Evolutionary conservation across 2,888 invertebrate species (phyloP).

Genomic region (Girardia tigrina): DNA sequence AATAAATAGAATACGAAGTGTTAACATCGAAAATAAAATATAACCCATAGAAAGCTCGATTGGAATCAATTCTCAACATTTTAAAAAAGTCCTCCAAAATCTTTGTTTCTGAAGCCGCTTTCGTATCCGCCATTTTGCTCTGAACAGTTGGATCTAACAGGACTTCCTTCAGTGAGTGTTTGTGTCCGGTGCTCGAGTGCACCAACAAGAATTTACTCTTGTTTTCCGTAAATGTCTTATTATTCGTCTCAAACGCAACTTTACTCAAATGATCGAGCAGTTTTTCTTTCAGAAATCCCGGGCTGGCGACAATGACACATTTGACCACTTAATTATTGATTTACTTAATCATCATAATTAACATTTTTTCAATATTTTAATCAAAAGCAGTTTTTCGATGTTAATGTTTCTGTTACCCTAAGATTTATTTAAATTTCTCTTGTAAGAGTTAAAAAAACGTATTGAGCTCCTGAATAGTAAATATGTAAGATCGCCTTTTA

Average conservation of each 20-base stretch:
- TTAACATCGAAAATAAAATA: no score
- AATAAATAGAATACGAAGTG: no score
- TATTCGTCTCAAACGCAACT: constrained; percentile 75
- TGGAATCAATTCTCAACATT: constrained; percentile 74
- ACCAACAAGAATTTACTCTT: constrained; percentile 82
- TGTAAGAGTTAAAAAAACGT: no score
- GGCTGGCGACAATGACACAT: constrained; percentile 84
- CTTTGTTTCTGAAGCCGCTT: constrained; percentile 79
- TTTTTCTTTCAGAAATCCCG: constrained; percentile 88
- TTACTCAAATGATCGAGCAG: constrained; percentile 84
- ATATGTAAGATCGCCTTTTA: no score
- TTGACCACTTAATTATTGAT: no score
- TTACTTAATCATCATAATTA: no score
- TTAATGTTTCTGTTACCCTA: no score
- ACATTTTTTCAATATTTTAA: no score
- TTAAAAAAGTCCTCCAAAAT: constrained; percentile 77
- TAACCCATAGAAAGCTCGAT: constrained; percentile 81
- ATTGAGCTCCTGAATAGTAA: no score
- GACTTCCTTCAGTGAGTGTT: constrained; percentile 72
- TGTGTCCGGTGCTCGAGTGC: constrained; percentile 91
- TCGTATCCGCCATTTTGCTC: constrained; percentile 74
- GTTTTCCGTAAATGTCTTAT: constrained; percentile 75
- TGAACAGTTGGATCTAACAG: constrained; percentile 53
- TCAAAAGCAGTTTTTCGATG: no score
- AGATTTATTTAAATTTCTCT: no score